These are phyloP conservation scores for Pempheris klunzingeri DNA, from an alignment of 2,797 vertebrate species.

Conservation along the genomic window DNA sequence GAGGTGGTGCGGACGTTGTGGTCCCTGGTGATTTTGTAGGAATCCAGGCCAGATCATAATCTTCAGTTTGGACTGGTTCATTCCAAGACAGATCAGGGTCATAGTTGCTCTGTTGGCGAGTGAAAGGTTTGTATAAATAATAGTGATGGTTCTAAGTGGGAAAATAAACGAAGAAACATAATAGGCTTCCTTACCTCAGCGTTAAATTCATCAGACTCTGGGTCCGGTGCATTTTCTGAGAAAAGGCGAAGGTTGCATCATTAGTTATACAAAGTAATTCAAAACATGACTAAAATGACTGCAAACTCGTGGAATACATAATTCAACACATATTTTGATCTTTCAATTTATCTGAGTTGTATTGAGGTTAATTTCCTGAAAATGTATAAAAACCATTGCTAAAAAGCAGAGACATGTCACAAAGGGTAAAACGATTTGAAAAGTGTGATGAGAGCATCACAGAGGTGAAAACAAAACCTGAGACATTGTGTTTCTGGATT, in stretches of 20 bases:
- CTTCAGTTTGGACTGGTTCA: conserved; percentile 55
- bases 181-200: conserved; percentile 68
- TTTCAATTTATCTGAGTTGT: not conserved
- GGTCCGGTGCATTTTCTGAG: conserved; percentile 87
- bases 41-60: conserved; percentile 46
- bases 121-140: conserved; percentile 19
- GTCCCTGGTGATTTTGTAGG: conserved; percentile 48
- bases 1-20: conserved; percentile 70
- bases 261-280: conserved; percentile 28
- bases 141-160: not conserved
- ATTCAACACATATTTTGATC: not conserved
- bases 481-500: not conserved
- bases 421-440: conserved; percentile 39
- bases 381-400: not conserved
- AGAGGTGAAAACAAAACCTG: not conserved
- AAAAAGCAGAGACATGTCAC: conserved; percentile 21
- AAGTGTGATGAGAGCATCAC: conserved; percentile 21
- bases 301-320: not conserved
- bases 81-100: conserved; percentile 64
- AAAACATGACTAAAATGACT: not conserved
- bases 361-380: conserved; percentile 1
- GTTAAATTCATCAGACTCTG: conserved; percentile 86
- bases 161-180: not conserved
- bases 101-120: conserved; percentile 66
- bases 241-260: conserved; percentile 78